Conservation (phyloP, 2,888 invertebrate genomes). For the Heteromurus nitidus region DNA sequence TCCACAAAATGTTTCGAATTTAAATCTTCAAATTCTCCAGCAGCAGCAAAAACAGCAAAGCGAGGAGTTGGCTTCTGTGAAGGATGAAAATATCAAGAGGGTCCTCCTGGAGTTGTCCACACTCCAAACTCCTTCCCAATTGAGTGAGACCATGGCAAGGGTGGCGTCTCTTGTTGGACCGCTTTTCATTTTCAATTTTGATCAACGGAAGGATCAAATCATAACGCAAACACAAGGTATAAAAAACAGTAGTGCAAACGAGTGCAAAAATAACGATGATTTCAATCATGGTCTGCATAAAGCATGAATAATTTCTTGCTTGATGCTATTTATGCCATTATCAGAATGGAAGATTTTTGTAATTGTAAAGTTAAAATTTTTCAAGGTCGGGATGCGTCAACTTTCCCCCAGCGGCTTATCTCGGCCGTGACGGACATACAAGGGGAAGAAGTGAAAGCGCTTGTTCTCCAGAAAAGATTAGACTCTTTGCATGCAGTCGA, state of each 20-base stretch:
- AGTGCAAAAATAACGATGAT: too few species aligned
- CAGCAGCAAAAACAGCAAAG: slow-evolving; percentile 35
- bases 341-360: background rate
- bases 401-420: slow-evolving; percentile 64
- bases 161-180: slow-evolving; percentile 62
- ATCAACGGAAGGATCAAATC: slow-evolving; percentile 51
- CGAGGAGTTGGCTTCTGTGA: slow-evolving; percentile 50
- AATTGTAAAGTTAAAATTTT: background rate
- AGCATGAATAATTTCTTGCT: too few species aligned
- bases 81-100: slow-evolving; percentile 64
- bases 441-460: slow-evolving; percentile 66
- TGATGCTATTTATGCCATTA: too few species aligned
- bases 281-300: too few species aligned
- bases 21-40: slow-evolving; percentile 4
- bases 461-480: slow-evolving; percentile 58
- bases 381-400: slow-evolving; percentile 60
- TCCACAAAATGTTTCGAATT: background rate
- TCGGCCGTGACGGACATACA: slow-evolving; percentile 62
- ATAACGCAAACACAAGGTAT: too few species aligned
- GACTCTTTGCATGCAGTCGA: slow-evolving; percentile 58
- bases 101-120: slow-evolving; percentile 63
- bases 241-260: too few species aligned
- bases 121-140: slow-evolving; percentile 58
- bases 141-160: slow-evolving; percentile 54
- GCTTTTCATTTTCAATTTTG: slow-evolving; percentile 58